Base-by-base conservation (phyloP, 2,888 invertebrate species). In the Glyphotaelius pellucidus region DNA sequence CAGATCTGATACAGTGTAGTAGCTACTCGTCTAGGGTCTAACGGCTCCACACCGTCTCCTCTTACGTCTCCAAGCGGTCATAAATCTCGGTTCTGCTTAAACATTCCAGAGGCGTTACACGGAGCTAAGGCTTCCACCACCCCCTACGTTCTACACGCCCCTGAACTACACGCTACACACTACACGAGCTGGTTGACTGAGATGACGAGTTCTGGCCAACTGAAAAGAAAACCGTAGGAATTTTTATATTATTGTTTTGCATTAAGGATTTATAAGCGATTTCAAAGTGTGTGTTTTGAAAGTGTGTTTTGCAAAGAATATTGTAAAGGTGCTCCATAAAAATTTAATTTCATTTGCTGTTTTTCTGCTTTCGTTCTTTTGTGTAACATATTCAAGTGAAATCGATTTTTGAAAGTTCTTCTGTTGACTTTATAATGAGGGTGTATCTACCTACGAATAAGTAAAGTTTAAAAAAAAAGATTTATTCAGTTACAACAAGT, bases 1-100 rank as follows among this genome's bases (percentile, higher is more conserved):
- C 19, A 52, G 67, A 67, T 67, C 67, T 67, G 67, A n/a, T 25
- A n/a, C n/a, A 67, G 67, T 25, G 25, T n/a, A 67, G 67, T 67
- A 25, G 67, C n/a, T 67, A 67, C 67, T 67, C 25, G 67, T 67
- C 67, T 67, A n/a, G 67, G 67, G 67, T 67, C 25, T 67, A 67
- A 67, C 67, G 67, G 67, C 67, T 67, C 67, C 25, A 67, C 67
- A 83, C 35, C 35, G 83, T 83, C 31, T 83, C 83, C 35, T n/a
- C 83, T 83, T 83, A 83, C 83, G 83, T 38, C 83, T 38, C 25
- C 83, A 25, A 83, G 67, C 83, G 25, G 38, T 32, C 83, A 83
- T 83, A 83, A 83, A 83, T 83, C 83, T 83, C n/a, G 35, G 35
- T 35, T 38, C 32, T 38, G 83, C 83, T 83, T 83, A 83, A 83